Evolutionary conservation across 2,113 vertebrate genomes (phyloP).

Genomic region (Halcyon senegalensis): DNA sequence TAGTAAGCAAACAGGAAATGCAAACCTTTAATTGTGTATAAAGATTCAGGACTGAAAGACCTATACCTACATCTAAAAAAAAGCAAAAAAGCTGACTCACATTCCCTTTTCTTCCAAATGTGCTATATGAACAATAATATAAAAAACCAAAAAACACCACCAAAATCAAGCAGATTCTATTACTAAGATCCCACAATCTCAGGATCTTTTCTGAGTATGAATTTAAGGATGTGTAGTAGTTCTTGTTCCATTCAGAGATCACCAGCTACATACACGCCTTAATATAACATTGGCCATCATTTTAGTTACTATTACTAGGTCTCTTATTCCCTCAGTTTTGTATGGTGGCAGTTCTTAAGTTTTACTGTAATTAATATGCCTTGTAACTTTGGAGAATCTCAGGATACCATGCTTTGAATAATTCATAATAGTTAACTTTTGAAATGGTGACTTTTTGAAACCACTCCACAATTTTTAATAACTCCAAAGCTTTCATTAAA

Average conservation of each 20-base stretch:
- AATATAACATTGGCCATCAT: background rate
- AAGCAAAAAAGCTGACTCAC: background rate
- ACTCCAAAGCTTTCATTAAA: background rate
- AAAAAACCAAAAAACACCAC: no score
- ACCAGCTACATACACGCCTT: background rate
- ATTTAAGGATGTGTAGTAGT: background rate
- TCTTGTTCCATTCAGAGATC: background rate
- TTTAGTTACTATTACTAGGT: background rate
- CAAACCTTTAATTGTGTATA: background rate
- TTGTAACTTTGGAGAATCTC: background rate
- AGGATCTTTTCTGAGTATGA: background rate
- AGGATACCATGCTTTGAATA: background rate
- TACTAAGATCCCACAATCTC: background rate
- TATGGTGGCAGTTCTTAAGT: background rate
- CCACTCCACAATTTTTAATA: background rate
- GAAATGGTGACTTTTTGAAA: background rate
- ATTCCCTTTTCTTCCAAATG: background rate
- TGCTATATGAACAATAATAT: background rate
- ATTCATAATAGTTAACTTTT: background rate
- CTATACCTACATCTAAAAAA: background rate
- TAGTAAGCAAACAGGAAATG: background rate
- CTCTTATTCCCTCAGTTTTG: background rate
- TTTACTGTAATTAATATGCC: background rate
- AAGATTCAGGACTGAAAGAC: background rate
- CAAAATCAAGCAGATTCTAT: background rate